Evolutionary conservation across 1,140 invertebrate species (phyloP).

Genomic region (Bombus superbus): DNA sequence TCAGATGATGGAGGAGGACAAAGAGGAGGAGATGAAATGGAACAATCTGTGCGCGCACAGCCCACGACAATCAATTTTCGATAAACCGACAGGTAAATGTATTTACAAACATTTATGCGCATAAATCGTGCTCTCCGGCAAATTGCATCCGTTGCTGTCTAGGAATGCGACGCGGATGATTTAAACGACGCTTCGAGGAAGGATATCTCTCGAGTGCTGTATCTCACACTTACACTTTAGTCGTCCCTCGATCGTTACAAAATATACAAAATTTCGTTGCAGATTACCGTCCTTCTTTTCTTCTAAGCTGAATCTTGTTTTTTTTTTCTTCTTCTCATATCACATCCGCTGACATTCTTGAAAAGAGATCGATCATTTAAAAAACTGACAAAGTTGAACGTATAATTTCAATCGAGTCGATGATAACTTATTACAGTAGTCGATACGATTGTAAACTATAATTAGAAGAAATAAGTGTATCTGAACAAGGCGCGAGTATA

Average conservation of each 20-base stretch:
- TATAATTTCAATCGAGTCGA: background rate
- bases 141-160: constrained; percentile 2
- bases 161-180: background rate
- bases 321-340: too few species aligned
- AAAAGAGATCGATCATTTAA: too few species aligned
- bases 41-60: background rate
- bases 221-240: background rate
- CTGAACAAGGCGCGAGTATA: background rate
- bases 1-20: background rate
- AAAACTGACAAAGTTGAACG: too few species aligned
- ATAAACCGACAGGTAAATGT: constrained; percentile 48
- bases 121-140: constrained; percentile 25
- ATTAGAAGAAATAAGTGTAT: too few species aligned
- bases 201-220: background rate
- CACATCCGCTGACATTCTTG: too few species aligned
- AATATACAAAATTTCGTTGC: background rate
- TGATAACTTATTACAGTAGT: too few species aligned
- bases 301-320: too few species aligned
- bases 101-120: constrained; percentile 38
- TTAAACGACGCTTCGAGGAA: background rate
- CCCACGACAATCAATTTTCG: constrained; percentile 45
- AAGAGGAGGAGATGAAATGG: background rate
- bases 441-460: too few species aligned
- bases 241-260: background rate
- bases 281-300: too few species aligned